Base-by-base conservation (phyloP, 2,797 vertebrate genomes). In the Geotrypetes seraphini region DNA sequence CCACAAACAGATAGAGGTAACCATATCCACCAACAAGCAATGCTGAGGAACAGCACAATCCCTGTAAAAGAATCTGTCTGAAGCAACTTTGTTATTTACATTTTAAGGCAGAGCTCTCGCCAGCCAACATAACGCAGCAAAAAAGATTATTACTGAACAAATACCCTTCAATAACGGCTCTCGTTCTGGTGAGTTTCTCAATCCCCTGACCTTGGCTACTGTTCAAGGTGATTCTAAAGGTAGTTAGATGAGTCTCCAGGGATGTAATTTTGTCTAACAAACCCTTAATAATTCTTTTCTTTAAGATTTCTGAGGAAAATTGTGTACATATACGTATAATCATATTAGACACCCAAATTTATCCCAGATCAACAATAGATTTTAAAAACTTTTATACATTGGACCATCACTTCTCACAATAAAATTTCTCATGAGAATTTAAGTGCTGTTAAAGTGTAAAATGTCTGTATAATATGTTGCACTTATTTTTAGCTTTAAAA, bases 161-260 rank as follows among this genome's bases (percentile, higher is more conserved):
- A 34, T 4, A 39, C 6, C 3, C 2, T 0, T 23, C 2, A 25
- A 52, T 31, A 16, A 56, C 33, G 20, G 29, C 8, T 32, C 19
- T 3, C 29, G 26, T 3, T 5, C 29, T 1, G 5, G 7, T 20
- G 42, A 9, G 7, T 20, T 22, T 57, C 39, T 47, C 57, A 43
- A 14, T 10, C 2, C 10, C 5, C 12, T 1, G 2, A 6, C 17
- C 13, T 39, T 47, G 63, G 54, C 63, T 22, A 3, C 0, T 0
- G 22, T 53, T 67, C 50, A 44, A 63, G 60, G 68, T 44, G 39
- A 73, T 52, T 13, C 17, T 15, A 19, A 35, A 47, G 42, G 50
- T 23, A 25, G 41, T 13, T 3, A 2, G 53, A 55, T 48, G 1
- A 10, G 33, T 42, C 73, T 47, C 8, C 8, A 15, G 12, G n/a